Evolutionary conservation across 2,888 invertebrate genomes (phyloP).

Genomic region (Ptilodon capucinus): DNA sequence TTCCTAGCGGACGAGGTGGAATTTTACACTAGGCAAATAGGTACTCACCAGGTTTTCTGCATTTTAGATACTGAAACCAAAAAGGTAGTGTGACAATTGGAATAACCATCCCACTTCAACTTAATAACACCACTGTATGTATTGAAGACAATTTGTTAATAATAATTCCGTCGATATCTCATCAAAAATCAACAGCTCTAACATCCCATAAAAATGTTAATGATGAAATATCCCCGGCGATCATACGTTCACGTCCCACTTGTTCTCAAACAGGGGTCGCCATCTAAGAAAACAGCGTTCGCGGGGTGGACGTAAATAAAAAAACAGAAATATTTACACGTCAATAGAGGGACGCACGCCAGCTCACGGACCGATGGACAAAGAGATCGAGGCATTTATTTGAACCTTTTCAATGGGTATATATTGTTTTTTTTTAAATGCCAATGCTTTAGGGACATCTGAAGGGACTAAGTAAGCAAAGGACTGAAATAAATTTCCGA

Average conservation of each 20-base stretch:
- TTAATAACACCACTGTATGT: too few species aligned
- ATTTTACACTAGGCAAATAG: too few species aligned
- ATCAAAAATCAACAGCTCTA: background rate
- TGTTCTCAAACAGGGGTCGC: slow-evolving; percentile 34
- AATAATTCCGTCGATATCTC: background rate
- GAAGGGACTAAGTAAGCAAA: background rate
- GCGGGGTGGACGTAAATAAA: slow-evolving; percentile 42
- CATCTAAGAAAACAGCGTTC: slow-evolving; percentile 34
- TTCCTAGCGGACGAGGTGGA: too few species aligned
- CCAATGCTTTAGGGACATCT: slow-evolving; percentile 15
- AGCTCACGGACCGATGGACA: slow-evolving; percentile 32
- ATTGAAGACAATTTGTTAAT: background rate
- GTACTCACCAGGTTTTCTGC: too few species aligned
- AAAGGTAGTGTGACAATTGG: too few species aligned
- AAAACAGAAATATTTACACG: slow-evolving; percentile 53
- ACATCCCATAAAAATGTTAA: slow-evolving; percentile 35
- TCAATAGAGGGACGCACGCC: slow-evolving; percentile 43
- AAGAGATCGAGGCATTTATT: slow-evolving; percentile 34
- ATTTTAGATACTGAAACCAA: too few species aligned
- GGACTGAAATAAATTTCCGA: background rate
- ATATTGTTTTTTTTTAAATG: slow-evolving; percentile 27
- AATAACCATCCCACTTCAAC: too few species aligned
- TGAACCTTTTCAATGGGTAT: slow-evolving; percentile 16
- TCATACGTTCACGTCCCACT: slow-evolving; percentile 36
- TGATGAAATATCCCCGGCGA: slow-evolving; percentile 34